Evolutionary conservation across 1,140 invertebrate species (phyloP), one percentile per base, ranked within the genome.

Genomic region (Drosophila carrolli): DNA sequence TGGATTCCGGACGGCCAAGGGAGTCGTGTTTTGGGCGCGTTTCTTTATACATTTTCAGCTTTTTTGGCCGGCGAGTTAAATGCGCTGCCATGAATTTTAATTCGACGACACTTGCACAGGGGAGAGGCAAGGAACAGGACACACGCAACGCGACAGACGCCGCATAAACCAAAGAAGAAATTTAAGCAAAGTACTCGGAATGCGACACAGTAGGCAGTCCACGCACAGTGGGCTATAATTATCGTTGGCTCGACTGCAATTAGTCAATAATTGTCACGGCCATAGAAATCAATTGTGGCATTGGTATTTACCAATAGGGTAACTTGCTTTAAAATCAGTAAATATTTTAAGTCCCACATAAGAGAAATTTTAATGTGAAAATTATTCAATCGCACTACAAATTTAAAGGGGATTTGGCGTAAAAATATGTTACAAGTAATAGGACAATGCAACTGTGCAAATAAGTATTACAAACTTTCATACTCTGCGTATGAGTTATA

Each of bases 81-180:
- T 76, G 68, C 83, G 83, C 84, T 76, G 83, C 83, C 76, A 88
- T 88, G 83, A 88, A 88, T 88, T 88, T 88, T 88, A 88, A 88
- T 88, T 88, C 83, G 83, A 88, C 84, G 79, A 83, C 84, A 88
- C 83, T 88, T 85, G 65, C 79, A 85, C 61, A 47, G 78, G 60
- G 50, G 32, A 27, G 40, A 51, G 57, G 56, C 13, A 23, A 32
- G 41, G 63, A 43, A 37, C 51, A 47, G 66, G 65, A 48, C 48
- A 82, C 83, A 88, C 79, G 84, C 83, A 79, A 83, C 79, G 58
- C 83, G 78, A 79, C 83, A 82, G 83, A 67, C 78, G 82, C 67
- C 77, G 70, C 55, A 74, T 59, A 75, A 56, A 54, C 38, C 57
- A 59, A 60, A 62, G 61, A 55, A 72, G 71, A 82, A 86, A 78